Evolutionary conservation across 2,113 vertebrate species (phyloP), one percentile per base, ranked within the genome.

Genomic region (Pimephales promelas): DNA sequence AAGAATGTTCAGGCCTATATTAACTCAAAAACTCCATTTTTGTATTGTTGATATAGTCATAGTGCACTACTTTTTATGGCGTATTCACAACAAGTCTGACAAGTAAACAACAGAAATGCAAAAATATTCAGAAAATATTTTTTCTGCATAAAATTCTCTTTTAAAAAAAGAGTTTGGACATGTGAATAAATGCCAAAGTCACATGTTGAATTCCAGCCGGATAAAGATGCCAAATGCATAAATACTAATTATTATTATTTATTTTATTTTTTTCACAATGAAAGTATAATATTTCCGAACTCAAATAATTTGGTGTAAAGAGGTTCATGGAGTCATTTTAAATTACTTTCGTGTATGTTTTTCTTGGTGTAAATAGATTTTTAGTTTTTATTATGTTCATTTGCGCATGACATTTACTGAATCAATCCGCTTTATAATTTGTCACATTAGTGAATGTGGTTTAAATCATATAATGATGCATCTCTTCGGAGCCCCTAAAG

Each of bases 1-100:
- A 26, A 8, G 56, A 78, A 78, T 78, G 75, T 59, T 10, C 36
- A 18, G 6, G 3, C 3, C 31, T 40, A 20, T 61, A 11, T 78
- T 45, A 61, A 78, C 56, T 43, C 57, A 31, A 75, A 31, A 49
- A 62, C n/a, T 4, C 13, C 9, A 11, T 45, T 61, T 62, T 20
- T 79, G 75, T 26, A 18, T 43, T 78, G 56, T 78, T 78, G 13
- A 40, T 59, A 2, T 0, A 43, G 75, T 79, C 40, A 79, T 28
- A 62, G 36, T 79, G 56, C 76, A 28, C 9, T 45, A 45, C 36
- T 26, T 47, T 74, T 78, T 10, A 40, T 16, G 36, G 22, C 49
- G 18, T 54, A 52, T 76, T 76, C 22, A 57, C n/a, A 72, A 40
- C n/a, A 26, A 47, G 68, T 26, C n/a, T 72, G 70, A 47, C 10